phyloP scores from a whole-genome alignment of 2,888 invertebrate genomes.

The Drosophila mercatorum region DNA sequence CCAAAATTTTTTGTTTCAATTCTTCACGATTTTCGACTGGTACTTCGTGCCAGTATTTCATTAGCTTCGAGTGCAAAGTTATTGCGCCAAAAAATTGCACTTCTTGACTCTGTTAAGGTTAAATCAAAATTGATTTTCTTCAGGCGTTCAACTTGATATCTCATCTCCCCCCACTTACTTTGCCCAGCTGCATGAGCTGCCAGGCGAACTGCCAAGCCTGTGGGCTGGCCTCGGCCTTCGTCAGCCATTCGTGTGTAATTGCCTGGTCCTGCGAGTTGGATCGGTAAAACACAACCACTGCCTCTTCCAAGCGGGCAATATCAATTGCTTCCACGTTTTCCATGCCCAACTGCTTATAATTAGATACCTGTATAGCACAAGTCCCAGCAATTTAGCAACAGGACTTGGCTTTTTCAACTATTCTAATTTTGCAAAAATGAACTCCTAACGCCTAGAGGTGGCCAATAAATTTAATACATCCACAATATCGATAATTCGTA shows the following conservation, averaged over 20 bases:
- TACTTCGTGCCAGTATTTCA: slow-evolving; percentile 94
- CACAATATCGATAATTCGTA: slow-evolving; percentile 24
- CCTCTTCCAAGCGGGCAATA: slow-evolving; percentile 83
- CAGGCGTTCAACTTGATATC: background rate
- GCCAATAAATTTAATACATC: slow-evolving; percentile 24
- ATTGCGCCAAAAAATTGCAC: slow-evolving; percentile 97
- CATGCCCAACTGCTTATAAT: slow-evolving; percentile 22
- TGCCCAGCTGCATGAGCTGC: slow-evolving; percentile 92
- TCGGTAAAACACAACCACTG: slow-evolving; percentile 84
- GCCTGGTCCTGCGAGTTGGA: slow-evolving; percentile 88
- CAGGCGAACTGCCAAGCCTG: slow-evolving; percentile 97
- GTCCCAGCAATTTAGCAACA: slow-evolving; percentile 43
- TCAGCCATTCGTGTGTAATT: slow-evolving; percentile 93
- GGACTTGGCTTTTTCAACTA: slow-evolving; percentile 46
- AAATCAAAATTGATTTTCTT: slow-evolving; percentile 6
- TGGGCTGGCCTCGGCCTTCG: slow-evolving; percentile 92
- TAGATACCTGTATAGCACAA: slow-evolving; percentile 26
- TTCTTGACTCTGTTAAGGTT: slow-evolving; percentile 89
- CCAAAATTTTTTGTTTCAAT: slow-evolving; percentile 91
- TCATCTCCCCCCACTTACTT: slow-evolving; percentile 87
- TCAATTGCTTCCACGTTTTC: slow-evolving; percentile 70
- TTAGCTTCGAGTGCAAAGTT: slow-evolving; percentile 94
- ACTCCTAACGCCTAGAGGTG: slow-evolving; percentile 43
- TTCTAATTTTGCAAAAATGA: slow-evolving; percentile 48
- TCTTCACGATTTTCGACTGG: slow-evolving; percentile 91